These are phyloP conservation scores for Euplexia lucipara DNA, from an alignment of 2,888 invertebrate genomes.

Conservation along the genomic window DNA sequence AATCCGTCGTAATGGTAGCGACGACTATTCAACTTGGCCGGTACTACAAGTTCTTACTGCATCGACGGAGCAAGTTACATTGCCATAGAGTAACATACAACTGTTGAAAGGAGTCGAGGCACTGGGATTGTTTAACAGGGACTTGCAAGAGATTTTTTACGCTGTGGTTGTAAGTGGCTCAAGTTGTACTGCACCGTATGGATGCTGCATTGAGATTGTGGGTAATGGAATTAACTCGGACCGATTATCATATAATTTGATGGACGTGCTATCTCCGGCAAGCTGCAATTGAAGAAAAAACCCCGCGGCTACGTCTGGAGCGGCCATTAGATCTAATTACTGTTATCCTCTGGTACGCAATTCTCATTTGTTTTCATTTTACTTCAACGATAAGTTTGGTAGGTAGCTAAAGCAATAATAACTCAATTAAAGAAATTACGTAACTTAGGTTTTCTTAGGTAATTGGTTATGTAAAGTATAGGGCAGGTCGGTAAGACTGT, in stretches of 20 bases:
- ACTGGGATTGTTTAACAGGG: constrained; percentile 17
- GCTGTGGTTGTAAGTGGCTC: constrained; percentile 37
- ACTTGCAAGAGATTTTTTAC: constrained; percentile 6
- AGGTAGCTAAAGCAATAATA: constrained; percentile 50
- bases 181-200: constrained; percentile 41
- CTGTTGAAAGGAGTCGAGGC: not conserved
- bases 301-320: constrained; percentile 69
- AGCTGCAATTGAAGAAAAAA: constrained; percentile 72
- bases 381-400: constrained; percentile 48
- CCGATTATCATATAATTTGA: constrained; percentile 81
- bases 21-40: constrained; percentile 59
- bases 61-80: not conserved
- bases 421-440: constrained; percentile 53
- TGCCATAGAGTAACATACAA: constrained; percentile 28
- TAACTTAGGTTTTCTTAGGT: constrained; percentile 38
- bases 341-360: constrained; percentile 68
- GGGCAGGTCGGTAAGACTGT: constrained; percentile 1
- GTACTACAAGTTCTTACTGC: constrained; percentile 43
- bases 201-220: constrained; percentile 67
- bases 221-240: constrained; percentile 76
- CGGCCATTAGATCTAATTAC: constrained; percentile 78
- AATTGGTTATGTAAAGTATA: constrained; percentile 43
- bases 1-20: constrained; percentile 80
- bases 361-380: constrained; percentile 64
- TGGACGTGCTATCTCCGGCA: constrained; percentile 74